Evolutionary conservation across 2,113 vertebrate genomes (phyloP), one percentile per base, ranked within the genome.

Genomic region (Thamnaconus septentrionalis): DNA sequence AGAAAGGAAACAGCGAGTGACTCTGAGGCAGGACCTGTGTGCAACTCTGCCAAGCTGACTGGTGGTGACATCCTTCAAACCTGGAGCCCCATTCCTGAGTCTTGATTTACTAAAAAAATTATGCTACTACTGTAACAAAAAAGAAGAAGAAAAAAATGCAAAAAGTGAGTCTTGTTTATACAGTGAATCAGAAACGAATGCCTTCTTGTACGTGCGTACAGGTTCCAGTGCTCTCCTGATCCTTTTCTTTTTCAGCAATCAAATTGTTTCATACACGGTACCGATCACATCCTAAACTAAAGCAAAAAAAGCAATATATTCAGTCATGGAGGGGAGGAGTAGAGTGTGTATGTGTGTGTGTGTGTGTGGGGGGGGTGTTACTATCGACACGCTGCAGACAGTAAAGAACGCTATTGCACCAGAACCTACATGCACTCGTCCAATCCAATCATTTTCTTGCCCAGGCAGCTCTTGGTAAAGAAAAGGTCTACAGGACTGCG

Each of bases 51-150:
- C 69, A 78, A 80, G 56, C 67, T 55, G 59, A 73, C 66, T 53
- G 62, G 47, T 53, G 62, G 47, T 71, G 75, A 73, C 55, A 71
- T 71, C 61, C 63, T 47, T 64, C 59, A 39, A 57, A 78, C 60
- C 73, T 51, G 65, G 63, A 73, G 53, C 72, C 61, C 4, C 39
- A 80, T 86, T 87, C 84, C 88, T 88, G 82, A 90, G 87, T 73
- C 84, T 69, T 81, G 8, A 12, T 51, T 56, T 18, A 54, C 66
- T 56, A 62, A 64, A 73, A 73, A 66, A 53, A 8, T 60, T 47
- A 41, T 8, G 53, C 72, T 40, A 57, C 71, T 39, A 56, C 46
- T 39, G 48, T 49, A 44, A 52, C 56, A 54, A 60, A 67, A n/a
- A n/a, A n/a, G n/a, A n/a, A n/a, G n/a, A n/a, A n/a, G n/a, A n/a